Evolutionary conservation across 1,140 invertebrate genomes (phyloP).

Genomic region (Pogonomyrmex barbatus): DNA sequence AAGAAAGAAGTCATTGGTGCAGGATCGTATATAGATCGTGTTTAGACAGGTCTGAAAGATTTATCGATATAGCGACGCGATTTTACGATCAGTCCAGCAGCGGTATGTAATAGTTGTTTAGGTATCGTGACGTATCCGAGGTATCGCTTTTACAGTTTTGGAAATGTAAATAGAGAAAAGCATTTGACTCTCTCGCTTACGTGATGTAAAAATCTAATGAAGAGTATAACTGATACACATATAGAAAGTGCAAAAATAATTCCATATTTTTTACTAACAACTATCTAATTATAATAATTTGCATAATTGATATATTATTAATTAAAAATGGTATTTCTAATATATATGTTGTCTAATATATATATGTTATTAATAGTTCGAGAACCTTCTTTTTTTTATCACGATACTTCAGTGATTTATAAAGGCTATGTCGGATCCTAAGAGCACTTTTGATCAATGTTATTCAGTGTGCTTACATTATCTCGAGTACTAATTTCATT

Average conservation of each 20-base stretch:
- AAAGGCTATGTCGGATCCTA: slow-evolving; percentile 18
- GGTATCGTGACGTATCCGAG: slow-evolving; percentile 45
- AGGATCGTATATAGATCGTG: slow-evolving; percentile 74
- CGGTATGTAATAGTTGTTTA: slow-evolving; percentile 62
- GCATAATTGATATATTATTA: background rate
- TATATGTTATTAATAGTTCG: background rate
- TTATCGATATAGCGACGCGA: slow-evolving; percentile 76
- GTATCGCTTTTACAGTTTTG: slow-evolving; percentile 49
- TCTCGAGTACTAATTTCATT: slow-evolving; percentile 66
- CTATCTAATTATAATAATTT: background rate
- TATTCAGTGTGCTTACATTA: slow-evolving; percentile 42
- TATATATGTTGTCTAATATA: too few relatives aligned
- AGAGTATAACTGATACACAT: background rate
- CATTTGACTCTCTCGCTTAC: background rate
- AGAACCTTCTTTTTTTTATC: slow-evolving; percentile 21
- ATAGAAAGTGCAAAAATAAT: background rate
- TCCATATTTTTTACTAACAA: background rate
- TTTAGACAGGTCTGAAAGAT: slow-evolving; percentile 79
- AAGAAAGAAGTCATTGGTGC: slow-evolving; percentile 47
- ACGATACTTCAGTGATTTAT: slow-evolving; percentile 5
- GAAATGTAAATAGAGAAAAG: slow-evolving; percentile 26
- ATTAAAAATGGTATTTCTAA: slow-evolving; percentile 1
- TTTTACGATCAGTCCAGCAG: slow-evolving; percentile 68
- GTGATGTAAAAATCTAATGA: background rate
- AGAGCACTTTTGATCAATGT: slow-evolving; percentile 16